A percentile compares a stretch with the other conserved stretches of the same genome.
Evolutionary conservation across 2,888 invertebrate species (phyloP).

Genomic region (Ochropleura plecta): DNA sequence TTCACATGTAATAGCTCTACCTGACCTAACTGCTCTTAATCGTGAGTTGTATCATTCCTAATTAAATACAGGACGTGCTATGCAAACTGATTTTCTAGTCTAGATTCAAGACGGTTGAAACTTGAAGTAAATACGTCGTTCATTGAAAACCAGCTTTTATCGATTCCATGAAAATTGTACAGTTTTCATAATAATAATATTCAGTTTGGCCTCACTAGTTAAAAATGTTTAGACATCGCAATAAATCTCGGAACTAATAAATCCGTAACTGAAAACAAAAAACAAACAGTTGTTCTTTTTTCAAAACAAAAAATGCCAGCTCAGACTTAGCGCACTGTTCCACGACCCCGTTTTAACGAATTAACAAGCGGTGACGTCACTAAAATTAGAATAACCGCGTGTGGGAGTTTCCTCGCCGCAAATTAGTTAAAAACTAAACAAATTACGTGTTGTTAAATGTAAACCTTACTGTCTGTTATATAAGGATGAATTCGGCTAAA

Average conservation of each 20-base stretch:
- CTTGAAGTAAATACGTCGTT: neutral
- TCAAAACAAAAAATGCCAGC: constrained; percentile 7
- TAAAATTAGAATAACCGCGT: constrained; percentile 64
- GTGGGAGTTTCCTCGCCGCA: constrained; percentile 60
- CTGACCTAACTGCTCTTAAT: constrained; percentile 47
- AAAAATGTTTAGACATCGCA: constrained; percentile 2
- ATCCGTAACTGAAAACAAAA: constrained; percentile 14
- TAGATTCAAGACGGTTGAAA: constrained; percentile 35
- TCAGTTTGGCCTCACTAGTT: neutral
- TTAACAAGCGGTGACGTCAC: constrained; percentile 57
- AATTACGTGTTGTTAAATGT: constrained; percentile 50
- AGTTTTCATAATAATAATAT: constrained; percentile 1
- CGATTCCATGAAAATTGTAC: neutral
- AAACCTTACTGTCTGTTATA: constrained; percentile 56
- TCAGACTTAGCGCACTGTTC: constrained; percentile 25
- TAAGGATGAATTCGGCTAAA: constrained; percentile 58
- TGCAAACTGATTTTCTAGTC: constrained; percentile 54
- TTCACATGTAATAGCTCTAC: constrained; percentile 46
- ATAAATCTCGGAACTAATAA: constrained; percentile 18
- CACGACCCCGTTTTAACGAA: constrained; percentile 63
- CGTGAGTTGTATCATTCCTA: constrained; percentile 56
- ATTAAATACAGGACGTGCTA: constrained; percentile 61
- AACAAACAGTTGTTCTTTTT: constrained; percentile 20
- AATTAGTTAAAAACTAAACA: constrained; percentile 57
- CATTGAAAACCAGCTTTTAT: neutral